Conservation (phyloP, 2,113 vertebrate genomes). For the Mormoops blainvillei region DNA sequence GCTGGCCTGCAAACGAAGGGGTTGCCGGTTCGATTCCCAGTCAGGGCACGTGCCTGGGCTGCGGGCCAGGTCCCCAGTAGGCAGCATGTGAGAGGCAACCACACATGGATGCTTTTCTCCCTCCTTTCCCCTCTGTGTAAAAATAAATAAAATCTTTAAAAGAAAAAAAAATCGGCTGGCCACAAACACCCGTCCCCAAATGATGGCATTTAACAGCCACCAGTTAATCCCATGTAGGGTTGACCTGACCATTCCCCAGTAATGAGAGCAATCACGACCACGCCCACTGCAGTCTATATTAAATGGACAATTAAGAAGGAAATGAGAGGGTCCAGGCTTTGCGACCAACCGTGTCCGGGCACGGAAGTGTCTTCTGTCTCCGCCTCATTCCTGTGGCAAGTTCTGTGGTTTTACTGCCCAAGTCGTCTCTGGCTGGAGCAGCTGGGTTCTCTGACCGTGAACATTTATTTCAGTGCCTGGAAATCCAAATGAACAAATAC, state of each 20-base stretch:
- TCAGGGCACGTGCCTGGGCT: too few species aligned
- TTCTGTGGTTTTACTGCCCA: background rate
- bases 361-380: background rate
- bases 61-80: too few species aligned
- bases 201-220: fast-evolving
- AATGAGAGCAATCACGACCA: background rate
- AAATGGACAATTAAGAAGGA: background rate
- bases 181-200: background rate
- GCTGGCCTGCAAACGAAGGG: too few species aligned
- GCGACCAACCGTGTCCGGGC: background rate
- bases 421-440: background rate
- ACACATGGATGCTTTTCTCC: too few species aligned
- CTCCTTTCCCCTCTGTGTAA: too few species aligned
- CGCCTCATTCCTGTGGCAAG: background rate
- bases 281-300: background rate
- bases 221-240: background rate
- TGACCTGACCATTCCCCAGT: background rate
- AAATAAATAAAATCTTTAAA: background rate
- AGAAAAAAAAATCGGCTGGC: background rate
- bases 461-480: background rate
- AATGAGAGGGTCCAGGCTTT: background rate
- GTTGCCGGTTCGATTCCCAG: too few species aligned
- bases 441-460: background rate
- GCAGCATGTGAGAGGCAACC: too few species aligned
- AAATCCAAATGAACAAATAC: slow-evolving; percentile 2